Evolutionary conservation across 2,113 vertebrate genomes (phyloP).

Genomic region (Ctenomys sociabilis): DNA sequence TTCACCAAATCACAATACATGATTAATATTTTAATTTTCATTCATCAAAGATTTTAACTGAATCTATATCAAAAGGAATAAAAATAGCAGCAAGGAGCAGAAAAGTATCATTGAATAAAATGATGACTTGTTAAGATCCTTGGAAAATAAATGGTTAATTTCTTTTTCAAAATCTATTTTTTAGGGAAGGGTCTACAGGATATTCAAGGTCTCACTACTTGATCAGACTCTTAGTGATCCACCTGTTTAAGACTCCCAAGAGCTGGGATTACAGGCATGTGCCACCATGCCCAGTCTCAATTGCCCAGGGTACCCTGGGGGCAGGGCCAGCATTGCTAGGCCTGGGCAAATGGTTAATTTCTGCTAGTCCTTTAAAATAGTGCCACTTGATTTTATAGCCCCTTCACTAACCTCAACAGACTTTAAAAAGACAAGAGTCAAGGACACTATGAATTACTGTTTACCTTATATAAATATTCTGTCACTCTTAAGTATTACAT

Average conservation of each 20-base stretch:
- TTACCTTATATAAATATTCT: neutral
- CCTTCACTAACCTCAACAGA: neutral
- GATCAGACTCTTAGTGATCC: too few relatives aligned
- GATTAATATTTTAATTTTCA: conserved; percentile 5
- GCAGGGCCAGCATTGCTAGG: too few relatives aligned
- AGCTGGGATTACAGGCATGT: too few relatives aligned
- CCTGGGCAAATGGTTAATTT: conserved; percentile 17
- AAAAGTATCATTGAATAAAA: neutral
- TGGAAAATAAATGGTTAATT: neutral
- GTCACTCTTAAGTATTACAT: neutral
- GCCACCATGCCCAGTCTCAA: too few relatives aligned
- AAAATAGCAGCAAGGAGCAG: neutral
- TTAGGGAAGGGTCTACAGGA: too few relatives aligned
- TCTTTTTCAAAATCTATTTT: too few relatives aligned
- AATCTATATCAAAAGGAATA: neutral
- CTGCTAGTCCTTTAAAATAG: neutral
- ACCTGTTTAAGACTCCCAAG: too few relatives aligned
- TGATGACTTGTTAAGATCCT: neutral
- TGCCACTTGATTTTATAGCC: neutral
- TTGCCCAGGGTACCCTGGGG: too few relatives aligned
- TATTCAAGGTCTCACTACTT: too few relatives aligned
- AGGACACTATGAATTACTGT: neutral
- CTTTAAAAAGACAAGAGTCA: neutral
- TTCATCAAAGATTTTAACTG: neutral
- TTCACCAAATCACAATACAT: neutral